A percentile compares a stretch with the other conserved stretches of the same genome.
These are phyloP conservation scores for Nothura maculosa DNA, from an alignment of 2,797 vertebrate species.

Conservation along the genomic window DNA sequence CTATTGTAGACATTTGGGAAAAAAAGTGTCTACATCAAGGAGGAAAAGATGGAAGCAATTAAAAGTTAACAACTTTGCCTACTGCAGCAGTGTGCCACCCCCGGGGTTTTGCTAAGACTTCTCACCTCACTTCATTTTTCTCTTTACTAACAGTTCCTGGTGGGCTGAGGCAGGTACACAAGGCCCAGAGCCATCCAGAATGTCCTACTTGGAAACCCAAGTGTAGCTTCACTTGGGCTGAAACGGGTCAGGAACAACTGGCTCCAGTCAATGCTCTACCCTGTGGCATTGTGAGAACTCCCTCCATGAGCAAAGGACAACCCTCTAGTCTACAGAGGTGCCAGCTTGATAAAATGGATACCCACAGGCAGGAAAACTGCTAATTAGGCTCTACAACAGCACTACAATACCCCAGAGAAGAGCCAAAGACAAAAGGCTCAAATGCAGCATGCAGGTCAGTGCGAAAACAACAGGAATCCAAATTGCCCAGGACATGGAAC, in stretches of 20 bases:
- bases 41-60: constrained; percentile 57
- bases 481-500: background rate
- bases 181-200: background rate
- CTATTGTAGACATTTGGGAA: background rate
- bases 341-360: background rate
- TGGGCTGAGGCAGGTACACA: background rate
- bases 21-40: constrained; percentile 55
- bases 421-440: background rate
- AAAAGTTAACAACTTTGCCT: constrained; percentile 49
- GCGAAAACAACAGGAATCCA: background rate
- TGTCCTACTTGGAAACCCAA: background rate
- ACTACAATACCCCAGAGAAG: background rate
- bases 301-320: background rate
- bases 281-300: background rate
- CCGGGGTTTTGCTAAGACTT: background rate
- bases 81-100: background rate
- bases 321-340: background rate
- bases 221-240: background rate
- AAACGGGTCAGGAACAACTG: background rate
- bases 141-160: background rate
- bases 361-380: background rate
- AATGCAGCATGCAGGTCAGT: fast-evolving
- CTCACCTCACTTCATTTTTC: background rate
- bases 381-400: background rate
- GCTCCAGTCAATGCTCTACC: background rate